Evolutionary conservation across 2,888 invertebrate genomes (phyloP), one percentile per base, ranked within the genome.

Genomic region (Salpingus planirostris): DNA sequence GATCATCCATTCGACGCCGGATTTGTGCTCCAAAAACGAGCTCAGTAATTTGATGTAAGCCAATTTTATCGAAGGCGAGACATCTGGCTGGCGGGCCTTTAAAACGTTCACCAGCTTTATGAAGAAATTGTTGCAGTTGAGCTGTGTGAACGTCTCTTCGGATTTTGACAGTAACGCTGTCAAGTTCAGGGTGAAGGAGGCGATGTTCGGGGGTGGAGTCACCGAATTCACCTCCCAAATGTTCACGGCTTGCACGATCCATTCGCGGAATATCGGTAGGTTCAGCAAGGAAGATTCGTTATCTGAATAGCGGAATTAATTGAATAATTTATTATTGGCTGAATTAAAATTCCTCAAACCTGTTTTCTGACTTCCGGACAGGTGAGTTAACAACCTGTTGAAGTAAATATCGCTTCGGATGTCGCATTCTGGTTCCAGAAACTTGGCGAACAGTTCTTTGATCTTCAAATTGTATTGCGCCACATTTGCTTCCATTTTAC

Each of bases 1-100:
- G n/a, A 74, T 64, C 2, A 85, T 63, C 76, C 80, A 85, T 14
- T 68, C 62, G 15, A 79, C 57, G 1, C 86, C 85, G 2, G 74
- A 67, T 39, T 67, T 66, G 50, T 85, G 81, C 21, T 66, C 64
- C 4, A 77, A 64, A 15, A 81, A 64, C 7, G 76, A 65, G 7
- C 70, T 56, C 11, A 82, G 67, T 38, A 83, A 68, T 29, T 76
- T 73, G 34, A 81, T 71, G 36, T 74, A 78, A 0, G 78, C 81
- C 28, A 82, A 69, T 57, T 78, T 78, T 13, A 80, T 62, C 10
- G 78, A 78, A 0, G 80, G 73, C 32, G 69, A 68, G 27, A 73
- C 62, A 12, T 62, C 54, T 1, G 63, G 47, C 27, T 52, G 48
- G 29, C 46, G 42, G 2, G 64, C 46, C 23, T 60, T 52, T 32